phyloP scores from a whole-genome alignment of 2,113 vertebrate species.

The Mesitornis unicolor region DNA sequence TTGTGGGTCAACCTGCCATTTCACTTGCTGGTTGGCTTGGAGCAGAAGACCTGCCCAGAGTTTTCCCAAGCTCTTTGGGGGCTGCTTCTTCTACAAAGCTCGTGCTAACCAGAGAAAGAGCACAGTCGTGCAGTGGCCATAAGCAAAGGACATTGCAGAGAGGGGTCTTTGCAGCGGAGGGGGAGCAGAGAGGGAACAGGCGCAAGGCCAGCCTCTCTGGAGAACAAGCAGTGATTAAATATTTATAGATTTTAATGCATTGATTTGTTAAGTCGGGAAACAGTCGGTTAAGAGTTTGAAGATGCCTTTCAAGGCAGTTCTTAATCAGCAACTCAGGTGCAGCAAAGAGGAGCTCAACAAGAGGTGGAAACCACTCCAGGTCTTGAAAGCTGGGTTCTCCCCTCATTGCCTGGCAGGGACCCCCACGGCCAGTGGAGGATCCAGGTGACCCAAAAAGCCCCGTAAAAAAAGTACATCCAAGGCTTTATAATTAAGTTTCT shows the following conservation, averaged over 20 bases:
- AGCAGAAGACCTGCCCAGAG: neutral
- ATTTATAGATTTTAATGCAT: slow-evolving; percentile 73
- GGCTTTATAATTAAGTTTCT: neutral
- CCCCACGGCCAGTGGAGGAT: neutral
- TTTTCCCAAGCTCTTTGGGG: neutral
- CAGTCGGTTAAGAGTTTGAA: slow-evolving; percentile 11
- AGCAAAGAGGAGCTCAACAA: neutral
- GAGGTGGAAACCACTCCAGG: neutral
- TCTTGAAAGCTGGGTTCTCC: neutral
- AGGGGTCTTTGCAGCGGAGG: neutral
- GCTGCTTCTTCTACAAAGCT: slow-evolving; percentile 1
- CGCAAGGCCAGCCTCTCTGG: neutral
- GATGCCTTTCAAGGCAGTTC: slow-evolving; percentile 21
- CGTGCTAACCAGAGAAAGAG: slow-evolving; percentile 13
- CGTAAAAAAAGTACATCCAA: neutral
- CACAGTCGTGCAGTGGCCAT: neutral
- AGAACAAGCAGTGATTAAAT: slow-evolving; percentile 67
- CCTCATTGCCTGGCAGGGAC: accelerated
- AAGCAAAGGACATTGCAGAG: no score
- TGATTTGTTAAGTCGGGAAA: slow-evolving; percentile 66
- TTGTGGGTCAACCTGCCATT: neutral
- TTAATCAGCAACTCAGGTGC: slow-evolving; percentile 48
- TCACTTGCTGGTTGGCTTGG: neutral
- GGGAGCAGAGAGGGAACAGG: neutral
- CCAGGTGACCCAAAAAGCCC: accelerated